Evolutionary conservation across 2,888 invertebrate genomes (phyloP).

Genomic region (Megamerina dolium): DNA sequence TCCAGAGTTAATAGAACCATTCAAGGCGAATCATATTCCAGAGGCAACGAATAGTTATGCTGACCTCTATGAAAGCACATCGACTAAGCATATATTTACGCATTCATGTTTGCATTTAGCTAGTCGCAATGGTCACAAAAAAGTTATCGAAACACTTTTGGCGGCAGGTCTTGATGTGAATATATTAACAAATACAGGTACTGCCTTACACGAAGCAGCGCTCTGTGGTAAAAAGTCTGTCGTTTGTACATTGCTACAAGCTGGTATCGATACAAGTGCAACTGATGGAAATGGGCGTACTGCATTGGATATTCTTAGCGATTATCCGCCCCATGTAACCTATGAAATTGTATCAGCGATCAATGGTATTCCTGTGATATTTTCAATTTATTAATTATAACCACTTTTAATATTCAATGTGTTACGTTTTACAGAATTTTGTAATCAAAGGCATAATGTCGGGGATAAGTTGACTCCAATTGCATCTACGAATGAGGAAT

Average conservation of each 20-base stretch:
- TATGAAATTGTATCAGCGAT: conserved; percentile 79
- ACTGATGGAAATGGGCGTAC: conserved; percentile 75
- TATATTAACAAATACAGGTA: conserved; percentile 75
- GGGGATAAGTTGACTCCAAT: too few relatives aligned
- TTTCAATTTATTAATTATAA: conserved; percentile 4
- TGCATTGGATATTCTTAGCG: conserved; percentile 76
- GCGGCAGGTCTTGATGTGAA: conserved; percentile 86
- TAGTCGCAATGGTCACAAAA: conserved; percentile 82
- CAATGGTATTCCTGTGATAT: too few relatives aligned
- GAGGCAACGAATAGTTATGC: conserved; percentile 16
- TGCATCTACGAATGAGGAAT: too few relatives aligned
- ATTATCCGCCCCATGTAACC: conserved; percentile 79
- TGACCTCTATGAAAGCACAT: conserved; percentile 24
- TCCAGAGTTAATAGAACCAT: conserved; percentile 71
- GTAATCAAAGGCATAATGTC: conserved; percentile 14
- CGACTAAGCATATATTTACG: conserved; percentile 47
- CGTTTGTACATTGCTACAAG: conserved; percentile 70
- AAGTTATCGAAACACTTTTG: conserved; percentile 74
- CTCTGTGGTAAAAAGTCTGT: conserved; percentile 86
- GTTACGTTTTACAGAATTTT: conserved; percentile 21
- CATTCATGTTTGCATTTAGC: conserved; percentile 89
- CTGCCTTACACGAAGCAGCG: conserved; percentile 89
- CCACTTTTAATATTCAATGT: conserved; percentile 18
- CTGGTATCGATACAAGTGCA: conserved; percentile 73
- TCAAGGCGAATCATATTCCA: conserved; percentile 43